phyloP scores from a whole-genome alignment of 2,888 invertebrate genomes.

The Spatulosminthurus flaviceps region DNA sequence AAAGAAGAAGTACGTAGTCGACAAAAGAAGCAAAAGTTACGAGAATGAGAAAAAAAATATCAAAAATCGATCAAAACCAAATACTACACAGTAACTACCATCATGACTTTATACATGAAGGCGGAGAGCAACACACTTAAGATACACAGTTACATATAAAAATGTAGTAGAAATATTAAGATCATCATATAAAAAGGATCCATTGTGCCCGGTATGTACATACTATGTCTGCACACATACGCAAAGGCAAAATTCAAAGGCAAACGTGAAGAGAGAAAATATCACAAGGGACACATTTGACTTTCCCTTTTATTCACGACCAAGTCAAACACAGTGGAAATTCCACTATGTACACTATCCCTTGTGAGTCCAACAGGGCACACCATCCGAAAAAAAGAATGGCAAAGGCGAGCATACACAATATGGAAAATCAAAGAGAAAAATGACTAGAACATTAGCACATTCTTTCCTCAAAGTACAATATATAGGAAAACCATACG shows the following conservation, averaged over 20 bases:
- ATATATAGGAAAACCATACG: no score
- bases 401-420: not conserved
- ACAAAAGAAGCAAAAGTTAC: slow-evolving; percentile 1
- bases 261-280: not conserved
- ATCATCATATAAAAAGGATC: no score
- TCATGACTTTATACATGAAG: not conserved
- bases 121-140: not conserved
- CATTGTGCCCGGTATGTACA: not conserved
- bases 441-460: not conserved
- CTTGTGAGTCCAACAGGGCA: not conserved
- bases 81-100: not conserved
- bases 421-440: not conserved
- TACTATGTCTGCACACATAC: not conserved
- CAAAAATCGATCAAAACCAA: slow-evolving; percentile 8
- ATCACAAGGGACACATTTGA: slow-evolving; percentile 18
- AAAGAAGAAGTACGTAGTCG: not conserved
- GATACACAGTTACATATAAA: no score
- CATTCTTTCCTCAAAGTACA: not conserved
- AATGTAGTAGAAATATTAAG: no score
- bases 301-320: not conserved
- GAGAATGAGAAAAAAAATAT: not conserved
- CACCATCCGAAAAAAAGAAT: not conserved
- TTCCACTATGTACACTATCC: not conserved
- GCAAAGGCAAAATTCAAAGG: not conserved
- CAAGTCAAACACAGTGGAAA: slow-evolving; percentile 13